phyloP scores from a whole-genome alignment of 2,888 invertebrate genomes.

The Rotaria magnacalcarata region DNA sequence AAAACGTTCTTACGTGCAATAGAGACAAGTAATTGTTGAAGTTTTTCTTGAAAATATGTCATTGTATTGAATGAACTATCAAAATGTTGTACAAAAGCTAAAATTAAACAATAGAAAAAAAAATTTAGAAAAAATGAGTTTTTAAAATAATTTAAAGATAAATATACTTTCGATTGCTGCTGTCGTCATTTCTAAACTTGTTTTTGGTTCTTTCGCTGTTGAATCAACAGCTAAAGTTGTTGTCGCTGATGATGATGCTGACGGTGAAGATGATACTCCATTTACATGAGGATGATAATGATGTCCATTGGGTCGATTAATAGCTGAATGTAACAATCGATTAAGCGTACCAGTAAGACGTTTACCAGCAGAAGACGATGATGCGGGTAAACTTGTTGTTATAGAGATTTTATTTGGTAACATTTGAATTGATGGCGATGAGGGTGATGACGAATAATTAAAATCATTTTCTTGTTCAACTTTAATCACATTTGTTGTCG shows the following conservation, averaged over 20 bases:
- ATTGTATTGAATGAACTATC: slow-evolving; percentile 15
- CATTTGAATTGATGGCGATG: background rate
- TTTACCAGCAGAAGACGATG: background rate
- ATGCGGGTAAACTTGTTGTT: background rate
- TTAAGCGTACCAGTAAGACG: slow-evolving; percentile 22
- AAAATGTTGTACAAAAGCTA: slow-evolving; percentile 32
- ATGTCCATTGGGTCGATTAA: slow-evolving; percentile 31
- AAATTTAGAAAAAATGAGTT: background rate
- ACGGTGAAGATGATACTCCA: background rate
- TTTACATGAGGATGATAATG: slow-evolving; percentile 11
- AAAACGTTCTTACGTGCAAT: background rate
- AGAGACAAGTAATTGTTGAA: background rate
- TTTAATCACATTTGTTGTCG: background rate
- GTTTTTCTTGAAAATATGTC: slow-evolving; percentile 37
- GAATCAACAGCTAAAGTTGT: background rate
- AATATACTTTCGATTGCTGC: background rate
- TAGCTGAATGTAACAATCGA: slow-evolving; percentile 27
- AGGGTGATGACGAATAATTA: background rate
- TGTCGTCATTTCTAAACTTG: background rate
- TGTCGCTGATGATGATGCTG: background rate
- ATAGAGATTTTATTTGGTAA: background rate
- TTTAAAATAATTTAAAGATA: background rate
- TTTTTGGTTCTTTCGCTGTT: background rate
- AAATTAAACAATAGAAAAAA: background rate
- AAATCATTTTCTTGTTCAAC: slow-evolving; percentile 10